These are phyloP conservation scores for Nymphalis c-album DNA, from an alignment of 2,888 invertebrate genomes.

Conservation along the genomic window DNA sequence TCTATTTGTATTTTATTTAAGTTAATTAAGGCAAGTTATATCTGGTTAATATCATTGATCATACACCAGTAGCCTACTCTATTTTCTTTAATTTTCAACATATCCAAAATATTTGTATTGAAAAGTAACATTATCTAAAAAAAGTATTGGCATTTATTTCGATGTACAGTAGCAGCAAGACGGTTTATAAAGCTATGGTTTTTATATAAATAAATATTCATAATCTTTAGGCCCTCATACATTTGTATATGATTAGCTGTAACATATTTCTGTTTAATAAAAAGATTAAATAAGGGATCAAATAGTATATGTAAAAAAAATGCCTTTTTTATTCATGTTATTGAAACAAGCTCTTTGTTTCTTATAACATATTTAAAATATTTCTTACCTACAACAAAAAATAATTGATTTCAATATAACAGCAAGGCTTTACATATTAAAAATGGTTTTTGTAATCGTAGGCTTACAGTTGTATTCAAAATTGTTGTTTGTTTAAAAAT, in stretches of 20 bases:
- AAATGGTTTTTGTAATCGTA: not conserved
- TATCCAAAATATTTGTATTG: conserved; percentile 11
- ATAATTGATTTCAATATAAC: not conserved
- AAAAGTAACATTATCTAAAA: conserved; percentile 42
- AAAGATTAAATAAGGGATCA: not conserved
- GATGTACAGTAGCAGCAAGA: conserved; percentile 56
- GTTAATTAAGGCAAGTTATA: not conserved
- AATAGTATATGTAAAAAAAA: not conserved
- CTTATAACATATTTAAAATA: not conserved
- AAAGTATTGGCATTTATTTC: conserved; percentile 54
- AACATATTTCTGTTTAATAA: not conserved
- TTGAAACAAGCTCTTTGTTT: conserved; percentile 1
- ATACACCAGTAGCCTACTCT: not conserved
- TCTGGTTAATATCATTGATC: not conserved
- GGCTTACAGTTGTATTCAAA: not conserved
- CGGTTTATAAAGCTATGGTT: conserved; percentile 49
- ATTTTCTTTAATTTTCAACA: not conserved
- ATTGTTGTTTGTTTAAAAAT: conserved; percentile 22
- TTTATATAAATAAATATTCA: conserved; percentile 33
- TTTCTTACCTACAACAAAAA: not conserved
- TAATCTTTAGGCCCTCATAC: conserved; percentile 43
- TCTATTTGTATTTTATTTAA: not conserved
- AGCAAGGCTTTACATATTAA: not conserved
- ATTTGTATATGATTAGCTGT: conserved; percentile 30
- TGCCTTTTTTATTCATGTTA: not conserved